Evolutionary conservation across 2,797 vertebrate species (phyloP).

Genomic region (Crenuchus spilurus): DNA sequence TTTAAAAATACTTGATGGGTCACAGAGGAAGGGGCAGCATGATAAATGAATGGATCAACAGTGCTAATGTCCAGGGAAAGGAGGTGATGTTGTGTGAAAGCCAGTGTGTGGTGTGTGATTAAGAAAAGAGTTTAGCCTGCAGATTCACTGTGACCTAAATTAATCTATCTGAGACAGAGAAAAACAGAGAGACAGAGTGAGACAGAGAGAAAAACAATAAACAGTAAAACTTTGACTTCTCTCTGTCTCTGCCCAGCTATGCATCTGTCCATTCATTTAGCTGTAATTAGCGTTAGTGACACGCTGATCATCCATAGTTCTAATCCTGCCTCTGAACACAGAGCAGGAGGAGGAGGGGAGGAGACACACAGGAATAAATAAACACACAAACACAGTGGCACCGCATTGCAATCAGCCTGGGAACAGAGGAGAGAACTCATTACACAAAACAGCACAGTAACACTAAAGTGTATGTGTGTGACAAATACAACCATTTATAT

Average conservation of each 20-base stretch:
- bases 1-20: not conserved
- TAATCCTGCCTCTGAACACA: not conserved
- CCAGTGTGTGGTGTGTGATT: slow-evolving; percentile 39
- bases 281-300: slow-evolving; percentile 17
- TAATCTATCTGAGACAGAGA: not conserved
- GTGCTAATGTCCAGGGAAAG: not conserved
- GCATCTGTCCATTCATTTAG: slow-evolving; percentile 10
- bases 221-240: not conserved
- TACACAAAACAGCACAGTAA: not conserved
- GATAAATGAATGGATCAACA: not conserved
- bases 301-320: slow-evolving; percentile 13
- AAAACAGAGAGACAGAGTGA: not conserved
- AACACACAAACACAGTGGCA: not conserved
- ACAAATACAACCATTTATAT: too few species aligned
- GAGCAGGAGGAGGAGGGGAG: not conserved
- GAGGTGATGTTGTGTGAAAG: slow-evolving; percentile 13
- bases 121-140: slow-evolving; percentile 8
- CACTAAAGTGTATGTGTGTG: not conserved
- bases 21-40: not conserved
- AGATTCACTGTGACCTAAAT: slow-evolving; percentile 7
- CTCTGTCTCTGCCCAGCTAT: not conserved
- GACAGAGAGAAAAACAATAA: not conserved
- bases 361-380: not conserved
- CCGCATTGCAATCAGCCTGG: not conserved
- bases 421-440: not conserved